A percentile compares a stretch with the other conserved stretches of the same genome.
These are phyloP conservation scores for Temnothorax nylanderi DNA, from an alignment of 1,140 invertebrate species.

Conservation along the genomic window DNA sequence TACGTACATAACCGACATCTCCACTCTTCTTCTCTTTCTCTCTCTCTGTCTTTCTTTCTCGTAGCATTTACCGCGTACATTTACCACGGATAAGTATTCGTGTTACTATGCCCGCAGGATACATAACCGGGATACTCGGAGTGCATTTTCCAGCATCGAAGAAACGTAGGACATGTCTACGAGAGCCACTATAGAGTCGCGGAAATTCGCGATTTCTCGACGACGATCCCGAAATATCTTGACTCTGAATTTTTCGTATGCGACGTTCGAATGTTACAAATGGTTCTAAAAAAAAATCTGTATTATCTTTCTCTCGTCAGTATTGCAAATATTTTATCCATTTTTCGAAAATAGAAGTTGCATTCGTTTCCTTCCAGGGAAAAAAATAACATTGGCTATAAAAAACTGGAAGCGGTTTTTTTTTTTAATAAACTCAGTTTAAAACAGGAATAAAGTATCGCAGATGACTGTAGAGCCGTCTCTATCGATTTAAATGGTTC, in stretches of 20 bases:
- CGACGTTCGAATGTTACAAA: neutral
- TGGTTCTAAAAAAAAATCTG: neutral
- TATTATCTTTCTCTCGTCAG: neutral
- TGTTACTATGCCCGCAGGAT: conserved; percentile 68
- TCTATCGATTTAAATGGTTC: conserved; percentile 39
- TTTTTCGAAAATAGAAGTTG: conserved; percentile 5
- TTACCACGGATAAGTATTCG: conserved; percentile 63
- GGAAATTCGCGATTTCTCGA: conserved; percentile 17
- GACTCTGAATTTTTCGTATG: neutral
- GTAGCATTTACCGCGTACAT: conserved; percentile 62
- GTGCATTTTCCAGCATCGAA: conserved; percentile 52
- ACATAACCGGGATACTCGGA: conserved; percentile 54
- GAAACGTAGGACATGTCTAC: conserved; percentile 30
- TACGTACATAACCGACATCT: conserved; percentile 10
- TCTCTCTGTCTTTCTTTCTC: conserved; percentile 6
- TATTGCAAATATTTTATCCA: neutral
- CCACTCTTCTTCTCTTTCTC: neutral
- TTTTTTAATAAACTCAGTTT: conserved; percentile 44
- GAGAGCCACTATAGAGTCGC: neutral
- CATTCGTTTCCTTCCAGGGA: neutral
- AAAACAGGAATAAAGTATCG: conserved; percentile 9
- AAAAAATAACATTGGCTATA: conserved; percentile 23
- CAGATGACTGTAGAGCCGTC: neutral
- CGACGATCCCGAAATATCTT: neutral
- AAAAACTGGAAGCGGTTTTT: neutral